Evolutionary conservation across 2,888 invertebrate species (phyloP).

Genomic region (Amiota mariae): DNA sequence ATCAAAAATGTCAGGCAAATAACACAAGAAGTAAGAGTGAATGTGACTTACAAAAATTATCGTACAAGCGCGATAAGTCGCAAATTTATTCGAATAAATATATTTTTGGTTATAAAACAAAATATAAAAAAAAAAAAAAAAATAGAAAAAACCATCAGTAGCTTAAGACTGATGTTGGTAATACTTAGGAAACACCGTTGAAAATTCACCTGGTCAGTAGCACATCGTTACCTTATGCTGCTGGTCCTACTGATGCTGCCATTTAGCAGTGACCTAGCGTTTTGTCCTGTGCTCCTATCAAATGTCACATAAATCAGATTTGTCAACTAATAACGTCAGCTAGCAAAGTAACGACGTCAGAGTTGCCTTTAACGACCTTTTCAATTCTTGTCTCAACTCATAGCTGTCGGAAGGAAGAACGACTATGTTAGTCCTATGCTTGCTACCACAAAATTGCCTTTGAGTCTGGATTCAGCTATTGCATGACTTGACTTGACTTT

Average conservation of each 20-base stretch:
- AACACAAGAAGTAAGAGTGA: slow-evolving; percentile 4
- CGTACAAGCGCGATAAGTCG: slow-evolving; percentile 34
- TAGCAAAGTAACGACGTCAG: slow-evolving; percentile 11
- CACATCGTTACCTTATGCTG: not conserved
- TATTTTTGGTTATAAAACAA: slow-evolving; percentile 18
- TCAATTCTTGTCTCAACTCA: no score
- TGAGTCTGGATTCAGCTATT: no score
- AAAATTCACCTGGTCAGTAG: slow-evolving; percentile 27
- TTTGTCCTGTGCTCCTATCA: slow-evolving; percentile 52
- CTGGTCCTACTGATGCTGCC: slow-evolving; percentile 5
- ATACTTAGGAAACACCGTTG: no score
- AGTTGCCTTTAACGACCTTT: not conserved
- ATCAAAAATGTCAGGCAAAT: slow-evolving; percentile 7
- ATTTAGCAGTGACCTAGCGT: slow-evolving; percentile 18
- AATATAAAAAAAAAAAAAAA: slow-evolving; percentile 29
- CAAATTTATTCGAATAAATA: slow-evolving; percentile 57
- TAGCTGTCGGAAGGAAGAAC: no score
- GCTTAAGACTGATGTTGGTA: not conserved
- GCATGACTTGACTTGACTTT: no score
- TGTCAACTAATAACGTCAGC: slow-evolving; percentile 57
- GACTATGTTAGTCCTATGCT: no score
- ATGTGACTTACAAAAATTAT: slow-evolving; percentile 58
- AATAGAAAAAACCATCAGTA: slow-evolving; percentile 48
- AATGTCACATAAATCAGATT: slow-evolving; percentile 68
- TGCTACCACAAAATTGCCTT: not conserved